Base-by-base conservation (phyloP, 2,888 invertebrate genomes). In the Melinaea marsaeus region DNA sequence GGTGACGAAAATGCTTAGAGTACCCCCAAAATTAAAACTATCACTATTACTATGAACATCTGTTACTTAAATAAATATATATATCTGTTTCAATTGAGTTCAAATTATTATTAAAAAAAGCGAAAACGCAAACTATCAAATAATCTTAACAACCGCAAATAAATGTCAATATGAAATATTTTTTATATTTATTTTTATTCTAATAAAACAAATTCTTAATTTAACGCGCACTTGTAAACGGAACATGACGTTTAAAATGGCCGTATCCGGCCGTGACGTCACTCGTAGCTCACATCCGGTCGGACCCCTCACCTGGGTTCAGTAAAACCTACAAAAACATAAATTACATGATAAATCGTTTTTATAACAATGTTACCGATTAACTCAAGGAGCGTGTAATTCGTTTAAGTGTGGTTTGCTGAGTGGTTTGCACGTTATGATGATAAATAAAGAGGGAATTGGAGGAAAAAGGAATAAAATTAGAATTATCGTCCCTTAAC, bases 241-340 rank as follows among this genome's bases (percentile, higher is more conserved):
- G 81, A 82, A 80, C 80, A 74, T 72, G 78, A 74, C 80, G 75
- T 79, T 80, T 80, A 79, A 80, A 80, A 85, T 82, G 84, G 82
- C 81, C 79, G 75, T 71, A 80, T 84, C 85, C 86, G 84, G 78
- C 67, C 69, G 70, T 73, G 72, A 72, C 72, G 74, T 67, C 71
- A 62, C 75, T 58, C 61, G 58, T 54, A 46, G 58, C 58, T 9
- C 35, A 57, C 48, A 42, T 59, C 61, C 61, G 62, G 60, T 48
- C 61, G 57, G 33, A 55, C 58, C 57, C 61, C 57, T 57, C 57
- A 57, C 59, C 58, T 57, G 51, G 42, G 42, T 9, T 42, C 9
- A 42, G 42, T 42, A 42, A 42, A 2, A 32, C 32, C 32, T 32
- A 32, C 51, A 32, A 32, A 51, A 22, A 22, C 51, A 32, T 51